Evolutionary conservation across 2,888 invertebrate genomes (phyloP).

Genomic region (Cheilosia impressa): DNA sequence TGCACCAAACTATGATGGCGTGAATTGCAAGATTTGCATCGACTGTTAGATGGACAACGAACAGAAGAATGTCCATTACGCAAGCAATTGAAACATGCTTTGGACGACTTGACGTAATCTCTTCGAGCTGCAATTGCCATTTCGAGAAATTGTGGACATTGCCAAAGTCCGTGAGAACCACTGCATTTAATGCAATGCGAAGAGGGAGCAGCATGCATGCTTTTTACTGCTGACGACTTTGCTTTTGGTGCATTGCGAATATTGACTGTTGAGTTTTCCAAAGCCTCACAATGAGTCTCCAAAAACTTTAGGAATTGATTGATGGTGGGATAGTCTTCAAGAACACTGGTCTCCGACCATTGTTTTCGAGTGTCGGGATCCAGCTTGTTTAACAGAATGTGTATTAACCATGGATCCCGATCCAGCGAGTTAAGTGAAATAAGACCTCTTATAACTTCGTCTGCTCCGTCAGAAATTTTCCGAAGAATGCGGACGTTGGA

Average conservation of each 20-base stretch:
- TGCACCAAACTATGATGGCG: constrained; percentile 14
- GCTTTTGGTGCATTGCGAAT: too few relatives aligned
- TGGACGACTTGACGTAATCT: background rate
- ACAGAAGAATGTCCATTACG: background rate
- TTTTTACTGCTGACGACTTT: background rate
- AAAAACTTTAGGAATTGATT: background rate
- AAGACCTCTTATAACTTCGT: background rate
- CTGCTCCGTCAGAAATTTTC: background rate
- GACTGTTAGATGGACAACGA: constrained; percentile 1
- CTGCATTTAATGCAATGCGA: background rate
- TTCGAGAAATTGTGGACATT: background rate
- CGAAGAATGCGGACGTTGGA: constrained; percentile 3
- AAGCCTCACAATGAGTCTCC: too few relatives aligned
- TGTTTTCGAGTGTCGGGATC: constrained; percentile 9
- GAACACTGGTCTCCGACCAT: constrained; percentile 3
- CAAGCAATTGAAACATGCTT: too few relatives aligned
- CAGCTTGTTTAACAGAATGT: background rate
- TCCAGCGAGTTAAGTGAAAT: background rate
- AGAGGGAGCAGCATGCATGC: background rate
- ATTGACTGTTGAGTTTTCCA: too few relatives aligned
- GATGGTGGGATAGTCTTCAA: constrained; percentile 15
- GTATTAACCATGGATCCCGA: too few relatives aligned
- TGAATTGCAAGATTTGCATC: background rate
- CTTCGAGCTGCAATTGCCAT: background rate
- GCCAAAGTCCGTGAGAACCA: too few relatives aligned